phyloP scores from a whole-genome alignment of 2,888 invertebrate species.

The Pollenia labialis region DNA sequence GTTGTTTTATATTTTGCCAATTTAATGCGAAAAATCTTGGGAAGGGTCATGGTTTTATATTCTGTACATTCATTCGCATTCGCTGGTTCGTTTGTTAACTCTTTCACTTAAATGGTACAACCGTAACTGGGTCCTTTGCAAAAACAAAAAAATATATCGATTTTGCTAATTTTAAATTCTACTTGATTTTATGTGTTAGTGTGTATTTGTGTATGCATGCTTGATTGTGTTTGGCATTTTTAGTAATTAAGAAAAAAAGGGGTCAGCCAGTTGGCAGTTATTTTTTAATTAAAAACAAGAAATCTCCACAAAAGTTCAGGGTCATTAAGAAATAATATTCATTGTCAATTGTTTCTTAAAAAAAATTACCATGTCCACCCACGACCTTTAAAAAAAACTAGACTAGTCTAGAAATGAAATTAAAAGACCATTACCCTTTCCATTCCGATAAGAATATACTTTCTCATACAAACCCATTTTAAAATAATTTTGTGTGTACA shows the following conservation, averaged over 20 bases:
- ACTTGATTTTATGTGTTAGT: not conserved
- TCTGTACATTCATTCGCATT: not conserved
- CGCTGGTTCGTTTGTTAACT: conserved; percentile 13
- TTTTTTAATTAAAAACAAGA: conserved; percentile 64
- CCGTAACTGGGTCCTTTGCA: conserved; percentile 22
- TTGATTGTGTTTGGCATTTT: conserved; percentile 2
- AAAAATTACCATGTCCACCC: conserved; percentile 24
- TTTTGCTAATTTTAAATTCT: conserved; percentile 49
- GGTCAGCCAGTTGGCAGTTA: conserved; percentile 46
- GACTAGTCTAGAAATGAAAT: conserved; percentile 1
- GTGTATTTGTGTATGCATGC: not conserved
- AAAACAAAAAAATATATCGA: conserved; percentile 38
- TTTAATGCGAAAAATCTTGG: conserved; percentile 55
- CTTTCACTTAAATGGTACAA: conserved; percentile 29
- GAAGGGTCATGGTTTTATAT: conserved; percentile 66
- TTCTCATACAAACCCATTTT: conserved; percentile 37
- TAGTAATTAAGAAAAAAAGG: conserved; percentile 47
- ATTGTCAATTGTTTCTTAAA: not conserved
- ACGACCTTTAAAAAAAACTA: conserved; percentile 10
- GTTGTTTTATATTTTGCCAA: conserved; percentile 48
- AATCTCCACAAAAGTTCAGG: conserved; percentile 67
- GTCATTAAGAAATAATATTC: conserved; percentile 37
- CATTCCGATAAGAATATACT: not conserved
- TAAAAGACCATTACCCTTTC: conserved; percentile 25
- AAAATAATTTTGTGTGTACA: conserved; percentile 32